These are phyloP conservation scores for Dunckerocampus dactyliophorus DNA, from an alignment of 2,113 vertebrate genomes.

Conservation along the genomic window DNA sequence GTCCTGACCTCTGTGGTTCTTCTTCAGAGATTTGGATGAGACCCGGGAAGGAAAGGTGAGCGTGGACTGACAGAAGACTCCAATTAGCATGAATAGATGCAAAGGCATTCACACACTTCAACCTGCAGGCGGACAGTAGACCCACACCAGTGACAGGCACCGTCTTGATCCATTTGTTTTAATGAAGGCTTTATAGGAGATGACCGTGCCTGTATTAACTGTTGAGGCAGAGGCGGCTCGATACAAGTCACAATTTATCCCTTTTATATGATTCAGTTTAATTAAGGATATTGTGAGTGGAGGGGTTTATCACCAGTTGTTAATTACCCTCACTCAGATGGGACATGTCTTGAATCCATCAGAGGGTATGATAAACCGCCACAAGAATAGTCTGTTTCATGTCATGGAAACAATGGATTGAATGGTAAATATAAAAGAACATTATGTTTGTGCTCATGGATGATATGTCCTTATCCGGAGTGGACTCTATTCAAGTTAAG, in stretches of 20 bases:
- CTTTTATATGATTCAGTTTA: constrained; percentile 65
- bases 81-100: constrained; percentile 51
- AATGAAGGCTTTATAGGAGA: constrained; percentile 51
- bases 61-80: constrained; percentile 21
- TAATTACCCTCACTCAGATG: constrained; percentile 63
- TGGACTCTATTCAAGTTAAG: not conserved
- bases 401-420: not conserved
- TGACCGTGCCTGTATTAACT: constrained; percentile 43
- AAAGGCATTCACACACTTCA: not conserved
- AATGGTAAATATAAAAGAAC: not conserved
- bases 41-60: constrained; percentile 42
- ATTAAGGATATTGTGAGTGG: constrained; percentile 72
- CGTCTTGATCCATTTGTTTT: constrained; percentile 51
- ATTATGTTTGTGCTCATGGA: not conserved
- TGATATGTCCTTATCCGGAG: not conserved
- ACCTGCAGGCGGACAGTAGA: not conserved
- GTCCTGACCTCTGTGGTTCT: constrained; percentile 54
- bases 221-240: constrained; percentile 43
- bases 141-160: constrained; percentile 8
- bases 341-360: constrained; percentile 36
- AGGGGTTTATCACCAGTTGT: constrained; percentile 53
- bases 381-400: constrained; percentile 15
- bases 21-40: constrained; percentile 44
- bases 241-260: constrained; percentile 56
- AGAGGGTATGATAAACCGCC: constrained; percentile 28